Conservation (phyloP, 2,113 vertebrate genomes). For the Bolborhynchus lineola region DNA sequence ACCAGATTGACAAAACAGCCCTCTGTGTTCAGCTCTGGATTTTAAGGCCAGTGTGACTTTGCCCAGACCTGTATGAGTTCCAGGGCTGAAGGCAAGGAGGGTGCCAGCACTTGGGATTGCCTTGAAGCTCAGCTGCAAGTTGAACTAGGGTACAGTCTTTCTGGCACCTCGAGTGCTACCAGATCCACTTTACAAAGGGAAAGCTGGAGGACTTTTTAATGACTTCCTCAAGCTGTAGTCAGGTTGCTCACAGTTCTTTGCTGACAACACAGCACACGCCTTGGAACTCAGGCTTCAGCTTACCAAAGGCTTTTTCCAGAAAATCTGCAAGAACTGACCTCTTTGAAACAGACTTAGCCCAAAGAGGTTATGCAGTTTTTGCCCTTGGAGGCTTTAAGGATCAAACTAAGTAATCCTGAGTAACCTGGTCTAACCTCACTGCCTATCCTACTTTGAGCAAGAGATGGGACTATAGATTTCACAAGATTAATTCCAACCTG, state of each 20-base stretch:
- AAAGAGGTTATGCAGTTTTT: not conserved
- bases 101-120: not conserved
- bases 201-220: conserved; percentile 3
- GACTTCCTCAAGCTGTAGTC: not conserved
- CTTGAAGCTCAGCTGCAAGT: not conserved
- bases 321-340: not conserved
- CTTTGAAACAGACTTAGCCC: not conserved
- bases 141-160: not conserved
- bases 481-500: not conserved
- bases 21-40: not conserved
- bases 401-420: not conserved
- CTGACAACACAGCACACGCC: not conserved
- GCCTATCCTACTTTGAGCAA: not conserved
- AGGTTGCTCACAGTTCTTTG: not conserved
- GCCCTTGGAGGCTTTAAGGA: not conserved
- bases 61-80: not conserved
- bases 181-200: not conserved
- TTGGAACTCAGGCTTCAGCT: not conserved
- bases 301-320: not conserved
- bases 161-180: conserved; percentile 26
- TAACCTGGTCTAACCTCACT: not conserved
- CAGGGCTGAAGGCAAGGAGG: not conserved
- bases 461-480: not conserved
- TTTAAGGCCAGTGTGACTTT: not conserved
- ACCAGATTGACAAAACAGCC: not conserved